These are phyloP conservation scores for Sphaeramia orbicularis DNA, from an alignment of 2,797 vertebrate species.

Conservation along the genomic window DNA sequence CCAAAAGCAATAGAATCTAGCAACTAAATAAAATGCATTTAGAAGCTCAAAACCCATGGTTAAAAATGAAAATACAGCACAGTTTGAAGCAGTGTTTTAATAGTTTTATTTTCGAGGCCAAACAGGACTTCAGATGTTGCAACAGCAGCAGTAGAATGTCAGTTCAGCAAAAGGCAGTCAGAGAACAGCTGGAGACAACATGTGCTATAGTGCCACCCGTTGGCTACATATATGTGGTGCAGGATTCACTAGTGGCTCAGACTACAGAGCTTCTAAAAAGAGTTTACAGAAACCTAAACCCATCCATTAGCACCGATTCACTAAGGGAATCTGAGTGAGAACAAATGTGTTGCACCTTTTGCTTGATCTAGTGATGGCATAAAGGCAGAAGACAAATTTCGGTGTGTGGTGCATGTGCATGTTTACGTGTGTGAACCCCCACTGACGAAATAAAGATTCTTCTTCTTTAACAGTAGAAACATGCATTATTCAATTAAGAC, in stretches of 20 bases:
- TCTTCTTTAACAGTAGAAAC: slow-evolving; percentile 1
- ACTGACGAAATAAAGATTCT: no score
- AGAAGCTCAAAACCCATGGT: not conserved
- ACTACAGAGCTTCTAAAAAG: not conserved
- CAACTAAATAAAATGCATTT: not conserved
- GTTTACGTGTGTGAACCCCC: no score
- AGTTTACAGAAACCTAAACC: slow-evolving; percentile 13
- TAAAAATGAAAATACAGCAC: not conserved
- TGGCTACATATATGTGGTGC: slow-evolving; percentile 39
- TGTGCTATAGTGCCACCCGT: slow-evolving; percentile 38
- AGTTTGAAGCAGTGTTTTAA: slow-evolving; percentile 11
- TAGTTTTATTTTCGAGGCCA: slow-evolving; percentile 56
- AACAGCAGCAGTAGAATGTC: slow-evolving; percentile 16
- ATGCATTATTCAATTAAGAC: slow-evolving; percentile 5
- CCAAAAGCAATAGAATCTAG: not conserved
- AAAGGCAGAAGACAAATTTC: not conserved
- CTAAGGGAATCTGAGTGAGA: not conserved
- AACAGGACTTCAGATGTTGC: slow-evolving; percentile 35
- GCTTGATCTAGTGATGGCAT: not conserved
- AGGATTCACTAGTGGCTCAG: slow-evolving; percentile 5
- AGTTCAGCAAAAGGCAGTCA: slow-evolving; percentile 8
- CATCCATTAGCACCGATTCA: not conserved
- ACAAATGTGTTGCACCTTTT: slow-evolving; percentile 9
- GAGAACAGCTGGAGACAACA: slow-evolving; percentile 26
- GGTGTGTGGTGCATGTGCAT: not conserved